Percentiles rank a stretch among this genome's conserved stretches.
Evolutionary conservation across 2,113 vertebrate genomes (phyloP).

Genomic region (Ondatra zibethicus): DNA sequence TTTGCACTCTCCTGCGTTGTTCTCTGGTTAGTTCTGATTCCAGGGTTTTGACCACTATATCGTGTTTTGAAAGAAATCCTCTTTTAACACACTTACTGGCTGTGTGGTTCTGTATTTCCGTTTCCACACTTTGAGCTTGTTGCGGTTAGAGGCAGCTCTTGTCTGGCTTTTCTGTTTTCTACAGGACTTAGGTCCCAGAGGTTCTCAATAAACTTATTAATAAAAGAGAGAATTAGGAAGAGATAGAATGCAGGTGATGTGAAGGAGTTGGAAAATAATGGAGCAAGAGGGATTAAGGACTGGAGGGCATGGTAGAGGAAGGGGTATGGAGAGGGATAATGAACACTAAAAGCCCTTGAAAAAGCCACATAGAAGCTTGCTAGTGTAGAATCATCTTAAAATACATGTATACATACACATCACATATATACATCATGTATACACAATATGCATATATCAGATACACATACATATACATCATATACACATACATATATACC

Average conservation of each 20-base stretch:
- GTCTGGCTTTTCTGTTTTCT: conserved; percentile 46
- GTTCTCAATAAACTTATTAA: conserved; percentile 66
- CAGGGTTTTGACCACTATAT: neutral
- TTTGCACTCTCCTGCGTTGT: neutral
- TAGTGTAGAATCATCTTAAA: neutral
- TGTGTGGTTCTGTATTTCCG: neutral
- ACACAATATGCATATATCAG: neutral
- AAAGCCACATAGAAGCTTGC: neutral
- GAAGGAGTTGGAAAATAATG: neutral
- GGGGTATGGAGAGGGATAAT: neutral
- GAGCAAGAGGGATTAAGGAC: neutral
- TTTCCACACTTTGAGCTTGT: conserved; percentile 31
- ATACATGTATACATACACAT: neutral
- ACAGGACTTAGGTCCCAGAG: neutral
- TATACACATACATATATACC: too few relatives aligned
- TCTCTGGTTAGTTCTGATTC: neutral
- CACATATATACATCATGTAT: too few relatives aligned
- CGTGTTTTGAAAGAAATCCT: neutral
- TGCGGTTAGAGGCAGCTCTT: neutral
- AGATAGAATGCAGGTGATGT: neutral
- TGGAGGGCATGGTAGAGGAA: neutral
- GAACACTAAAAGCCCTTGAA: neutral
- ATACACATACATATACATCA: too few relatives aligned
- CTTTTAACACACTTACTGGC: too few relatives aligned
- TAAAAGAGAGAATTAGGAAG: neutral